phyloP scores from a whole-genome alignment of 2,888 invertebrate species.

The Ormia ochracea region DNA sequence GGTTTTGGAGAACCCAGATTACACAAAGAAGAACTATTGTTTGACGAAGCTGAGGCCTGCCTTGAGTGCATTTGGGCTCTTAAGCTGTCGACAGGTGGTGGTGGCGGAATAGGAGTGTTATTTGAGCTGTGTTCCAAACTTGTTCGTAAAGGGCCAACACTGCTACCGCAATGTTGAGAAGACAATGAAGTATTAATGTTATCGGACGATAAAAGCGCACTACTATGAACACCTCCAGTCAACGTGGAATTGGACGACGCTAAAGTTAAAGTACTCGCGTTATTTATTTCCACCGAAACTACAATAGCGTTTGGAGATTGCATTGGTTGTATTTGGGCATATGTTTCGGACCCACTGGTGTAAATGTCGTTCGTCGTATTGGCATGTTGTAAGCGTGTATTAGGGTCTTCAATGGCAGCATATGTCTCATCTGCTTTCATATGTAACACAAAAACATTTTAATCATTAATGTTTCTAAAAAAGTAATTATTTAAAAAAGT shows the following conservation, averaged over 20 bases:
- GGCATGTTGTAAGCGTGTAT: constrained; percentile 71
- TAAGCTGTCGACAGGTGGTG: constrained; percentile 81
- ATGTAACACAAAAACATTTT: not conserved
- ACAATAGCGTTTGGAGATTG: constrained; percentile 75
- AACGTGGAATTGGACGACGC: constrained; percentile 39
- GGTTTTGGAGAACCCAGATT: constrained; percentile 92
- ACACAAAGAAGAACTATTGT: constrained; percentile 82
- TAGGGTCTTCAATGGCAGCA: constrained; percentile 90
- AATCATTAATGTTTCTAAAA: too few relatives aligned
- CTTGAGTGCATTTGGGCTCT: constrained; percentile 79
- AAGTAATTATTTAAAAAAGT: too few relatives aligned
- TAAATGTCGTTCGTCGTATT: constrained; percentile 80
- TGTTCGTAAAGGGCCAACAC: constrained; percentile 40
- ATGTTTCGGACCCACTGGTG: constrained; percentile 89
- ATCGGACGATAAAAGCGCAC: constrained; percentile 42
- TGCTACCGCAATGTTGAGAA: constrained; percentile 46
- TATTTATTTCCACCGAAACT: constrained; percentile 76
- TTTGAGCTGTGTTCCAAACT: constrained; percentile 63
- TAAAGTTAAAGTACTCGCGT: constrained; percentile 62
- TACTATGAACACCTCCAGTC: constrained; percentile 33
- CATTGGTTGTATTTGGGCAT: constrained; percentile 87
- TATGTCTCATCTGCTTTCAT: constrained; percentile 87
- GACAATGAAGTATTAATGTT: constrained; percentile 25
- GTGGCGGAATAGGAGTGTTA: constrained; percentile 78
- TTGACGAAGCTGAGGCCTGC: constrained; percentile 80